phyloP scores from a whole-genome alignment of 1,140 invertebrate genomes.

The Oedothorax gibbosus region DNA sequence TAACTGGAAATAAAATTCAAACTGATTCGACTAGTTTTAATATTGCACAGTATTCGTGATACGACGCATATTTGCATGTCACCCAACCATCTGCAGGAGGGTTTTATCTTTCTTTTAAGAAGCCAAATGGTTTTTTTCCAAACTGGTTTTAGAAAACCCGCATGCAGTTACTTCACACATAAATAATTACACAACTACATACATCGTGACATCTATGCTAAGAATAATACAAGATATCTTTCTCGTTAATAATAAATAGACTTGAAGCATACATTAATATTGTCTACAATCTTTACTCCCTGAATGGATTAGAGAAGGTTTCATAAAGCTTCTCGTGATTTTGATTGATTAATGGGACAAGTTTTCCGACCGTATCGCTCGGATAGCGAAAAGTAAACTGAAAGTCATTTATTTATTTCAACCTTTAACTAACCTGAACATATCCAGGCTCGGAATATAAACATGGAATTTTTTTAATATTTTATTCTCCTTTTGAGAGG shows the following conservation, averaged over 20 bases:
- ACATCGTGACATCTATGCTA: conserved; percentile 60
- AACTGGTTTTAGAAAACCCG: conserved; percentile 52
- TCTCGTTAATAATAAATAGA: conserved; percentile 60
- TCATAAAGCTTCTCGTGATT: conserved; percentile 44
- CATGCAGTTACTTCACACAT: conserved; percentile 57
- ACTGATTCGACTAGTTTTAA: conserved; percentile 38
- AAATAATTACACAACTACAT: conserved; percentile 61
- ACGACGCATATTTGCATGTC: conserved; percentile 20
- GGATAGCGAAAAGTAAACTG: conserved; percentile 50
- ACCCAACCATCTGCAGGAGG: not conserved
- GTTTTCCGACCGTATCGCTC: conserved; percentile 38
- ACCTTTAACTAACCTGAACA: conserved; percentile 57
- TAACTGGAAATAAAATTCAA: not conserved
- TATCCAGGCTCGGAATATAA: conserved; percentile 57
- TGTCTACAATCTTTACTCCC: conserved; percentile 59
- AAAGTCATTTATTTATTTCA: conserved; percentile 25
- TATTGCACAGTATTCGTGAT: conserved; percentile 34
- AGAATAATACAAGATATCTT: conserved; percentile 61
- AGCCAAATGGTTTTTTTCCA: conserved; percentile 22
- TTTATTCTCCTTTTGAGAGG: conserved; percentile 41
- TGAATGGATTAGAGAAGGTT: conserved; percentile 59
- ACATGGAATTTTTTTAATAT: conserved; percentile 32
- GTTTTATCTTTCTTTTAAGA: conserved; percentile 20
- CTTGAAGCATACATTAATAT: conserved; percentile 58
- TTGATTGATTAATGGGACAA: conserved; percentile 61